These are phyloP conservation scores for Sandelia bainsii DNA, from an alignment of 2,797 vertebrate genomes.

Conservation along the genomic window DNA sequence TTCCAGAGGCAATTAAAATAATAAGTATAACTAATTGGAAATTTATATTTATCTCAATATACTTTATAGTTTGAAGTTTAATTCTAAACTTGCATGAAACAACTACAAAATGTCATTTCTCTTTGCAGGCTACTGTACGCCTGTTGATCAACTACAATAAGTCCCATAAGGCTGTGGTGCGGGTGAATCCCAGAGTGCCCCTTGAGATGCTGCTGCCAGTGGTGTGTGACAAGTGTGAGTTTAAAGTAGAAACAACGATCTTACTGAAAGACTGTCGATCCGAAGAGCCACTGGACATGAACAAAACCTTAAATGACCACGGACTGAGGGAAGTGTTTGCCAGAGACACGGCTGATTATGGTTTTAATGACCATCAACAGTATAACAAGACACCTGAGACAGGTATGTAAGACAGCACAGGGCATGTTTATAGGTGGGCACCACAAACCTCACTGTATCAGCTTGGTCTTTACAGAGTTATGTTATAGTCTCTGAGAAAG, in stretches of 20 bases:
- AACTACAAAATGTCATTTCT: not conserved
- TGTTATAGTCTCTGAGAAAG: not conserved
- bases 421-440: no score
- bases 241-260: conserved; percentile 85
- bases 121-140: conserved; percentile 91
- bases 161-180: conserved; percentile 92
- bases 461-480: not conserved
- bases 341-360: conserved; percentile 83
- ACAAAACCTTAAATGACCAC: conserved; percentile 89
- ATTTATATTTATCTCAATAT: not conserved
- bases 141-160: conserved; percentile 95
- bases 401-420: conserved; percentile 21
- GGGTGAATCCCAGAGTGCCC: conserved; percentile 90
- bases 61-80: not conserved
- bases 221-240: conserved; percentile 94
- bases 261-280: conserved; percentile 87
- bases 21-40: not conserved
- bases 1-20: not conserved
- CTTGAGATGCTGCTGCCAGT: conserved; percentile 86
- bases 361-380: not conserved
- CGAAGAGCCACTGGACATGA: conserved; percentile 87
- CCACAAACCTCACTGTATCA: not conserved
- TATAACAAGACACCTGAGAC: conserved; percentile 9
- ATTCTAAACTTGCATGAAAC: not conserved
- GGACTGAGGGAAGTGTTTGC: conserved; percentile 94